Conservation (phyloP, 92 coral and sea anemone species). For the Phenganax subtilis region DNA sequence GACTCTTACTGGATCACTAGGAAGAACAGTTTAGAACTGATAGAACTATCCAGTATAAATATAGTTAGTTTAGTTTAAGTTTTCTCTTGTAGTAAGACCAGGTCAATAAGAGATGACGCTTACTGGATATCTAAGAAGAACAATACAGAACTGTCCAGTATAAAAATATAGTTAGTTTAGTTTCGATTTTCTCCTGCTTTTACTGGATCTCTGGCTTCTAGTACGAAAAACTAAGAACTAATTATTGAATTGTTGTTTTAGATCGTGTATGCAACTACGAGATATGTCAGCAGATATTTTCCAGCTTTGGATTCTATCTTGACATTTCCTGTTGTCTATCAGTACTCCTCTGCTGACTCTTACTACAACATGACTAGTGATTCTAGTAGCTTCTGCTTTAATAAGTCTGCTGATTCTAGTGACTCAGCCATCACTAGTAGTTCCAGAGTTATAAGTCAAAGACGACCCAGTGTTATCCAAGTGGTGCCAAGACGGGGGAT, state of each 20-base stretch:
- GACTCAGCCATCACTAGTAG: not conserved
- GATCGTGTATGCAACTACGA: slow-evolving; percentile 12
- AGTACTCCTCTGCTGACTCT: not conserved
- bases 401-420: not conserved
- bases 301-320: not conserved
- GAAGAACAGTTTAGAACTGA: no score
- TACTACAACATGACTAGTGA: not conserved
- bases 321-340: slow-evolving; percentile 10
- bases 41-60: no score
- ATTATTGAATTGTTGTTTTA: not conserved
- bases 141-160: no score
- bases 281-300: slow-evolving; percentile 14
- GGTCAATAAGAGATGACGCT: no score
- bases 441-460: slow-evolving; percentile 3
- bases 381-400: not conserved
- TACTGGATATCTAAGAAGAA: no score
- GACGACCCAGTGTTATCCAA: slow-evolving; percentile 30
- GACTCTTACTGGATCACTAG: no score
- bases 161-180: no score
- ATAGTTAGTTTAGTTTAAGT: no score
- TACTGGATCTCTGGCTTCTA: no score
- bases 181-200: no score
- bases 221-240: no score
- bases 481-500: not conserved
- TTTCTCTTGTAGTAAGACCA: no score